Evolutionary conservation across 2,797 vertebrate species (phyloP), one percentile per base, ranked within the genome.

Genomic region (Ceryle rudis): DNA sequence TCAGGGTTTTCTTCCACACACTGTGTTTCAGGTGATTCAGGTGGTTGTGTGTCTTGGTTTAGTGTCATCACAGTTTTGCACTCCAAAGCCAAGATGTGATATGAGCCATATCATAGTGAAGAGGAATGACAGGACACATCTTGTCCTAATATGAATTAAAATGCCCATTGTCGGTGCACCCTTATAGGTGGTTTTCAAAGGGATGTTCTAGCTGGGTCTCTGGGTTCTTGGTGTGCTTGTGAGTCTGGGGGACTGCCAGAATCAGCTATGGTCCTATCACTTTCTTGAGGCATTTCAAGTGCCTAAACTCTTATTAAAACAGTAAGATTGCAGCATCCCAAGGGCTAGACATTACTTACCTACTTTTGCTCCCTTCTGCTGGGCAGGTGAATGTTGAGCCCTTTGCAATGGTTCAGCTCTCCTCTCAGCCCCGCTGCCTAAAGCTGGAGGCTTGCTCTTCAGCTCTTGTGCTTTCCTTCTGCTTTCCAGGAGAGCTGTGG

Each of bases 401-500:
- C 16, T 1, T 25, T 41, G 31, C 22, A n/a, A 12, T 10, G 23
- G 35, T 8, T 64, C 41, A 35, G 9, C 14, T 41, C 13, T 31
- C 33, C 57, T 57, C 55, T 71, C 44, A 51, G 6, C 37, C 42
- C 12, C 12, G 0, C 33, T 64, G 5, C 28, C 51, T 44, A 42
- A 81, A 39, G 42, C 44, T 70, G n/a, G 17, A 44, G 44, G 11
- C 18, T 41, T 54, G 42, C 12, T 41, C 29, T 15, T 67, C 4
- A 70, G 20, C 69, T 92, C 35, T 92, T 5, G 52, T 31, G 33
- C 66, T 91, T 83, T 86, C 58, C 54, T 33, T 83, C 33, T 97
- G 61, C 71, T 72, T 62, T 62, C 42, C 93, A 99, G 98, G 98
- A 99, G 93, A 98, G 97, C 95, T 98, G 98, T 23, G 98, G 98